phyloP scores from a whole-genome alignment of 2,797 vertebrate species.

The Crax fasciolata region DNA sequence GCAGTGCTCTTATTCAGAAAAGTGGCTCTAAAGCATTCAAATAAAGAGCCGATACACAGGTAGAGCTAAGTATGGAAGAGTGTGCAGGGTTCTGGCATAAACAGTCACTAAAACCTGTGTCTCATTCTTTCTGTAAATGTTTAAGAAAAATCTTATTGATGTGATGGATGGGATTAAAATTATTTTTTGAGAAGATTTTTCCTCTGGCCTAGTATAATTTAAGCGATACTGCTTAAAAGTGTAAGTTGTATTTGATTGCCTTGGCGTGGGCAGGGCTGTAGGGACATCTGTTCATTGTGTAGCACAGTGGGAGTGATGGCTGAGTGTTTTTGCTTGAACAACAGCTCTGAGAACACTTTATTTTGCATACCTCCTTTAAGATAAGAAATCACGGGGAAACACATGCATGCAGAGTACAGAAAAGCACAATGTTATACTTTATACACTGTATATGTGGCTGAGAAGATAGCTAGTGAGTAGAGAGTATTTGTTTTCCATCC shows the following conservation, averaged over 20 bases:
- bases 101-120: background rate
- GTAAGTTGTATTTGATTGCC: background rate
- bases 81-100: background rate
- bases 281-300: background rate
- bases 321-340: background rate
- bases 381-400: background rate
- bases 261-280: background rate
- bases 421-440: background rate
- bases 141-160: background rate
- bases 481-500: background rate
- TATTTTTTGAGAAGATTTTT: background rate
- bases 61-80: background rate
- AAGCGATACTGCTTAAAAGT: background rate
- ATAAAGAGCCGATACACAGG: background rate
- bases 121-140: background rate
- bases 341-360: background rate
- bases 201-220: background rate
- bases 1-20: background rate
- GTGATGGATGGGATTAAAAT: background rate
- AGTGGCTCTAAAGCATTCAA: background rate
- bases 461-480: background rate
- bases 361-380: slow-evolving; percentile 18
- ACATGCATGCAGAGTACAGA: background rate
- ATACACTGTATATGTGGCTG: background rate
- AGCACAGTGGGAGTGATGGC: background rate